These are phyloP conservation scores for Callocephalon fimbriatum DNA, from an alignment of 2,113 vertebrate species.

Conservation along the genomic window DNA sequence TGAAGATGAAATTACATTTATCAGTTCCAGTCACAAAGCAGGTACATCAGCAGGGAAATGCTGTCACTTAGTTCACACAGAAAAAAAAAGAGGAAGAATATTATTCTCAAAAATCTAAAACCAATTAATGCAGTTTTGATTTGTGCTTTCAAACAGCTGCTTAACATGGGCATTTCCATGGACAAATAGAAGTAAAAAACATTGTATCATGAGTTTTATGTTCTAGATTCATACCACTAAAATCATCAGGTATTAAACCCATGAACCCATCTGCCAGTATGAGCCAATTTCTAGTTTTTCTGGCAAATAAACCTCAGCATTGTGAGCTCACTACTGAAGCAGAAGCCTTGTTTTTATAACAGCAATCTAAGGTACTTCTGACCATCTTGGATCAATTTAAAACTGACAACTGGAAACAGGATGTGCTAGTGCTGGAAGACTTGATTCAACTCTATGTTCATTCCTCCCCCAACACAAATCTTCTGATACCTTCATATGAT, in stretches of 20 bases:
- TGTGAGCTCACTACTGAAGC: neutral
- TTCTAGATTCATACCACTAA: neutral
- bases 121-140: neutral
- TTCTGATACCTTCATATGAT: neutral
- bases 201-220: neutral
- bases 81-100: neutral
- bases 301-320: neutral
- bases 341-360: neutral
- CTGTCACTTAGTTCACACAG: neutral
- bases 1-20: neutral
- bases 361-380: neutral
- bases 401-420: neutral
- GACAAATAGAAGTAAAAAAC: neutral
- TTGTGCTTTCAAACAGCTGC: neutral
- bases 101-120: neutral
- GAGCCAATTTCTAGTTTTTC: neutral
- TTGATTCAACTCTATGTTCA: neutral
- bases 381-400: neutral
- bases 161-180: neutral
- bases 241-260: neutral
- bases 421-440: neutral
- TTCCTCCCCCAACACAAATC: neutral
- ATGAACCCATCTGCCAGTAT: neutral
- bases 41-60: neutral
- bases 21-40: neutral